Base-by-base conservation (phyloP, 2,888 invertebrate species). In the Adelphocoris suturalis region DNA sequence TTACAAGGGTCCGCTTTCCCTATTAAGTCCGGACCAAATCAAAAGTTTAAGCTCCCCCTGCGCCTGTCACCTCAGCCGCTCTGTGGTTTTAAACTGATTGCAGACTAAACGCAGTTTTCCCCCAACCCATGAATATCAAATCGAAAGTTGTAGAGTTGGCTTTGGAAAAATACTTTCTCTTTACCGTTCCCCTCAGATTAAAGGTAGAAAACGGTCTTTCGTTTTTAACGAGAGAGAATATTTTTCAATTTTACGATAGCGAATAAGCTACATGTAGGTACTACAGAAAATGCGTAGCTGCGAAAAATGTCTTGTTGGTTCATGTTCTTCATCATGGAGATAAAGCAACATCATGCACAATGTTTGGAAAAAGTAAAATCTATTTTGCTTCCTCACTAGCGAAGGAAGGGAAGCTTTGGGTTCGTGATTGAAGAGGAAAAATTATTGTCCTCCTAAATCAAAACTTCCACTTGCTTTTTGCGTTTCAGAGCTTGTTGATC, bases 71-170 rank as follows among this genome's bases (percentile, higher is more conserved):
- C 82, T 82, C 82, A n/a, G 78, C 78, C 46, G 80, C 80, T 7
- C 23, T 52, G 82, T 19, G 82, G 82, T 82, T 82, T 82, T 52
- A 48, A 82, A 82, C 82, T 52, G 82, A 82, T 82, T 52, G 82
- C 82, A 23, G 52, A 19, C 52, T 48, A 82, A 48, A 52, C 52
- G 47, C 82, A 48, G 27, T 81, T 81, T 52, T 14, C 52, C 27
- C 52, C 82, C 82, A 27, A 52, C 82, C 52, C 82, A 82, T 82
- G 82, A 82, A 82, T 82, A 82, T 82, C 48, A 82, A 52, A 82
- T 52, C 82, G 52, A 52, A 82, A 82, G 82, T 82, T 82, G 48
- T 82, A 48, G 14, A 82, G 23, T 68, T 68, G 68, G 68, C 61
- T 61, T 61, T 61, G 16, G 61, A 7, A 19, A 12, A 68, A 68